Percentiles rank a stretch among this genome's conserved stretches.
Conservation (phyloP, 2,797 vertebrate species). For the Uromys caudimaculatus region DNA sequence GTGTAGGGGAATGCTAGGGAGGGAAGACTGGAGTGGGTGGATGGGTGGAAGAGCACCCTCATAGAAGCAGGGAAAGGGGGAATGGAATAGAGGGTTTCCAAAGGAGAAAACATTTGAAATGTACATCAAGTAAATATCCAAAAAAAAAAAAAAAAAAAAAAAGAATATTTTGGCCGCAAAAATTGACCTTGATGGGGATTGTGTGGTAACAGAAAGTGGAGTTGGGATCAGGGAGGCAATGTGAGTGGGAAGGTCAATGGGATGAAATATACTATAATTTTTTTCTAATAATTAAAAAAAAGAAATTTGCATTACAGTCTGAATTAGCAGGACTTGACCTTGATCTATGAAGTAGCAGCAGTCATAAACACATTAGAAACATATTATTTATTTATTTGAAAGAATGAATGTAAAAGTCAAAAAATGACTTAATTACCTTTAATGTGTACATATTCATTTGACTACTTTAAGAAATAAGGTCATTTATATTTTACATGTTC, state of each 20-base stretch:
- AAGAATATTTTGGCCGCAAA: not conserved
- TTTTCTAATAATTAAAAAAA: not conserved
- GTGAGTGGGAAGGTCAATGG: not conserved
- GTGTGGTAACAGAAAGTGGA: not conserved
- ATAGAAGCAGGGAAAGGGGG: too few relatives aligned
- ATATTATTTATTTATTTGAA: not conserved
- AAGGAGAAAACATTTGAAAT: too few relatives aligned
- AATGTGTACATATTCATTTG: not conserved
- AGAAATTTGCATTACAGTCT: not conserved
- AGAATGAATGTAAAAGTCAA: not conserved
- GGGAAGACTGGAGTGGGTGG: too few relatives aligned
- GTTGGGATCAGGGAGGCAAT: not conserved
- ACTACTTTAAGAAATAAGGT: not conserved
- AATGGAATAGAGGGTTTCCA: too few relatives aligned
- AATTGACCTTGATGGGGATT: too few relatives aligned
- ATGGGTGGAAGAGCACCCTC: too few relatives aligned
- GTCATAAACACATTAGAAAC: too few relatives aligned
- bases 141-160: not conserved
- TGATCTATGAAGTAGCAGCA: not conserved
- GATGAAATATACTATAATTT: not conserved
- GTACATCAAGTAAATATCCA: too few relatives aligned
- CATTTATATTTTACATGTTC: not conserved
- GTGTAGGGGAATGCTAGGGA: too few relatives aligned
- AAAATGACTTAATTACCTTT: not conserved
- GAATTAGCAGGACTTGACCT: not conserved